Evolutionary conservation across 2,113 vertebrate genomes (phyloP).

Genomic region (Apteryx mantelli): DNA sequence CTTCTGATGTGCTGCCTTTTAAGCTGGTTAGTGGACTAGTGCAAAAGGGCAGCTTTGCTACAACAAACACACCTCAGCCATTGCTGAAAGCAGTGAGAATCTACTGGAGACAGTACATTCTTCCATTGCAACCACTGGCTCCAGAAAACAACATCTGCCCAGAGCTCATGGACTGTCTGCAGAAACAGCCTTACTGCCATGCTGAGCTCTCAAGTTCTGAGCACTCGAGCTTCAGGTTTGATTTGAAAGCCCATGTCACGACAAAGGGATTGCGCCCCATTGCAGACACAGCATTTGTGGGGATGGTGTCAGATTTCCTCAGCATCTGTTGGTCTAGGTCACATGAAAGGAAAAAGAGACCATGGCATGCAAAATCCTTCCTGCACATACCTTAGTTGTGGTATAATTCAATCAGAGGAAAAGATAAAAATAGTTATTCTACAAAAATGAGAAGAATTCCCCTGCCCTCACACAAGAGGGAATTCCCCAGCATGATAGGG

Average conservation of each 20-base stretch:
- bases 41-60: no score
- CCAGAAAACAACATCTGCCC: no score
- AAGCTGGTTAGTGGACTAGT: no score
- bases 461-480: not conserved
- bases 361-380: not conserved
- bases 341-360: not conserved
- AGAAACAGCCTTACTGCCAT: accelerated
- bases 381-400: not conserved
- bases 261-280: not conserved
- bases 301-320: accelerated
- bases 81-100: no score
- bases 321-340: accelerated
- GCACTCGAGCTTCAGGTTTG: not conserved
- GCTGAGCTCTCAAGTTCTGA: not conserved
- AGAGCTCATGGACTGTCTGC: no score
- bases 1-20: no score
- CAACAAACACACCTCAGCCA: no score
- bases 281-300: accelerated
- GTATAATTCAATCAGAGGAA: not conserved
- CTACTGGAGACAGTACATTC: no score
- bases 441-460: not conserved
- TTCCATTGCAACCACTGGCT: no score
- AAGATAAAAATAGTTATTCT: not conserved
- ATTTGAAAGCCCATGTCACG: accelerated
- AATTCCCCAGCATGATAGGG: accelerated